Evolutionary conservation across 1,140 invertebrate genomes (phyloP).

Genomic region (Formica exsecta): DNA sequence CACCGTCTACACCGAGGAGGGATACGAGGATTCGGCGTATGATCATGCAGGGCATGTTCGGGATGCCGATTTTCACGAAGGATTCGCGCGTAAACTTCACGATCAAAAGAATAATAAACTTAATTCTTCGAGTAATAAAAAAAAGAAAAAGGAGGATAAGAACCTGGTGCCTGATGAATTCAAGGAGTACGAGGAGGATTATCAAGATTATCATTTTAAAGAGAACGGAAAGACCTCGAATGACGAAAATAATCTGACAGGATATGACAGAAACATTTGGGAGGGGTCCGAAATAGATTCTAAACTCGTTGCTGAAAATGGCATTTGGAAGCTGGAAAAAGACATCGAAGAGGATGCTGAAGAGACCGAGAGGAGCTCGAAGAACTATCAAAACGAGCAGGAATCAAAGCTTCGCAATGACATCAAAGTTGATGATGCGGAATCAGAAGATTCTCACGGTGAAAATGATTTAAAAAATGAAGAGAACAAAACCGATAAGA

Average conservation of each 20-base stretch:
- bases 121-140: not conserved
- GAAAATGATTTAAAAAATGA: slow-evolving; percentile 20
- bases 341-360: slow-evolving; percentile 77
- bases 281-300: slow-evolving; percentile 68
- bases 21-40: slow-evolving; percentile 92
- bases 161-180: slow-evolving; percentile 8
- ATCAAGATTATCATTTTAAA: slow-evolving; percentile 46
- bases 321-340: slow-evolving; percentile 75
- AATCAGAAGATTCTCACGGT: not conserved
- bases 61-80: slow-evolving; percentile 87
- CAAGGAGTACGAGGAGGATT: slow-evolving; percentile 66
- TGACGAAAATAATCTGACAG: slow-evolving; percentile 17
- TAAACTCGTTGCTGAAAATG: slow-evolving; percentile 73
- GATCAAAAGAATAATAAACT: slow-evolving; percentile 65
- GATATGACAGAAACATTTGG: slow-evolving; percentile 4
- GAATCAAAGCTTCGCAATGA: not conserved
- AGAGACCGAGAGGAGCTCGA: slow-evolving; percentile 71
- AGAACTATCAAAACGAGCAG: slow-evolving; percentile 52
- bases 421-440: not conserved
- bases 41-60: slow-evolving; percentile 92
- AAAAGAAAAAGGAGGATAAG: not conserved
- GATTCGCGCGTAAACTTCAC: slow-evolving; percentile 79
- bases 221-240: not conserved
- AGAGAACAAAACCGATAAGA: not conserved
- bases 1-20: slow-evolving; percentile 92